Evolutionary conservation across 2,113 vertebrate species (phyloP).

Genomic region (Malurus elegans): DNA sequence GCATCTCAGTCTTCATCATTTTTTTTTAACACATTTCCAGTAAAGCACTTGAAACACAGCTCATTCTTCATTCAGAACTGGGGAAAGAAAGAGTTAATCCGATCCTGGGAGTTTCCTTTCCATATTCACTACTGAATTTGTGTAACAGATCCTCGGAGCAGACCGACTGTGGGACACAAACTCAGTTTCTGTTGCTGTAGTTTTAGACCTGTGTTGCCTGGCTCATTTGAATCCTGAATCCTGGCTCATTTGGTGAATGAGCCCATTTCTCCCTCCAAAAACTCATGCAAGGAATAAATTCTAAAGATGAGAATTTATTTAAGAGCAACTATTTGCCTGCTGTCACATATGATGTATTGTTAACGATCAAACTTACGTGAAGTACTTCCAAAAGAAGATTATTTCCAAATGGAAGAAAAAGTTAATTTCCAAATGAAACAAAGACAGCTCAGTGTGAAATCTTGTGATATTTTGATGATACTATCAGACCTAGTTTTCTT

Average conservation of each 20-base stretch:
- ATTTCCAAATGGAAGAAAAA: not conserved
- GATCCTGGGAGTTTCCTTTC: not conserved
- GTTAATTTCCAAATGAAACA: not conserved
- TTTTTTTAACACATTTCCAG: not conserved
- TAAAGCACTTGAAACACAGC: not conserved
- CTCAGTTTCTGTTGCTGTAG: conserved; percentile 37
- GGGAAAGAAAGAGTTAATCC: not conserved
- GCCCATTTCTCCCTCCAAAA: not conserved
- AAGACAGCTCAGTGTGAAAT: not conserved
- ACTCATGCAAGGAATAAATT: not conserved
- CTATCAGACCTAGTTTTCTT: not conserved
- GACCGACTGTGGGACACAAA: conserved; percentile 47
- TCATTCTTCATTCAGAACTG: not conserved
- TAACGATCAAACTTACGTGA: not conserved
- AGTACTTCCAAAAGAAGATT: not conserved
- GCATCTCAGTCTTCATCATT: not conserved
- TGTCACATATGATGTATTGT: rapidly evolving
- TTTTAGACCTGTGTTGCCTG: conserved; percentile 17
- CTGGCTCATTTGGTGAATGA: not conserved
- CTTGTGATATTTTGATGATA: not conserved
- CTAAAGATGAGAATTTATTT: not conserved
- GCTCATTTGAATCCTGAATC: not conserved
- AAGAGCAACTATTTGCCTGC: not conserved
- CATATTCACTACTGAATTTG: not conserved
- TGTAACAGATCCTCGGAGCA: not conserved